Evolutionary conservation across 2,797 vertebrate genomes (phyloP).

Genomic region (Sarcoramphus papa): DNA sequence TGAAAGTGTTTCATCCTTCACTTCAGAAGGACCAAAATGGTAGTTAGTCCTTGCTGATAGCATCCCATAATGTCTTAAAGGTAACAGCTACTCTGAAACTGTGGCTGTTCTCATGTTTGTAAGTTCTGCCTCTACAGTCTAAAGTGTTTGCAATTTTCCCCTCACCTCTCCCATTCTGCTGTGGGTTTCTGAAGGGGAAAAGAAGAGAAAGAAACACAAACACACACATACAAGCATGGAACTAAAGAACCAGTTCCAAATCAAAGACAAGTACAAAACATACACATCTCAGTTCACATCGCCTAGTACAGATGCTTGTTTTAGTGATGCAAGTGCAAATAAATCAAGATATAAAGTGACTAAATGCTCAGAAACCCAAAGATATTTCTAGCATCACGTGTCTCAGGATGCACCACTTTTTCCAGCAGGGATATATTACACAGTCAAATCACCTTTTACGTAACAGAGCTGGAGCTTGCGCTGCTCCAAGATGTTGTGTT

Average conservation of each 20-base stretch:
- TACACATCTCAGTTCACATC: neutral
- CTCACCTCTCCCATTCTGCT: neutral
- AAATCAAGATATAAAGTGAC: neutral
- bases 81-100: neutral
- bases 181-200: neutral
- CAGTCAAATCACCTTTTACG: neutral
- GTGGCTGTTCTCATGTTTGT: neutral
- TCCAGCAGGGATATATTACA: neutral
- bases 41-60: neutral
- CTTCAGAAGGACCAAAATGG: neutral
- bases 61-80: neutral
- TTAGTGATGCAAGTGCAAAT: neutral
- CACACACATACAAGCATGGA: neutral
- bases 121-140: neutral
- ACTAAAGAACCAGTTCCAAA: neutral
- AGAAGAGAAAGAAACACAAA: neutral
- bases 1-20: neutral
- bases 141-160: neutral
- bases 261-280: neutral
- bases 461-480: neutral
- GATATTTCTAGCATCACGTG: neutral
- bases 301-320: neutral
- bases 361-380: neutral
- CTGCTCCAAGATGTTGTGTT: neutral
- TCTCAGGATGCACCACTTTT: neutral